phyloP scores from a whole-genome alignment of 2,113 vertebrate genomes.

The Anoplopoma fimbria region DNA sequence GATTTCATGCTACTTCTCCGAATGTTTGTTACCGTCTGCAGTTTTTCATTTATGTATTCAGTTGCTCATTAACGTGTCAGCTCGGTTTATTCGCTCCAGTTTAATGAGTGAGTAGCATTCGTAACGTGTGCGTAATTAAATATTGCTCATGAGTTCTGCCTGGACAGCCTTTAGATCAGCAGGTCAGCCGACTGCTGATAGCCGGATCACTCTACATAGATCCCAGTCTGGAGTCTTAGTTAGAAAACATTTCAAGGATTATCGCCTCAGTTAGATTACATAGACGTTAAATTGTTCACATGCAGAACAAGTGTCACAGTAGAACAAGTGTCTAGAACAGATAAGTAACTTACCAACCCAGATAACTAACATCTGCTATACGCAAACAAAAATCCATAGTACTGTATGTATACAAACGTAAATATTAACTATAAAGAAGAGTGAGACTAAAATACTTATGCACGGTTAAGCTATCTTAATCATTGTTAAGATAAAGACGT shows the following conservation, averaged over 20 bases:
- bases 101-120: conserved; percentile 41
- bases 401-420: neutral
- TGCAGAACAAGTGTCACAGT: neutral
- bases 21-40: conserved; percentile 47
- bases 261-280: neutral
- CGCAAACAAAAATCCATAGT: neutral
- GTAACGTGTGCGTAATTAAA: conserved; percentile 42
- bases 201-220: neutral
- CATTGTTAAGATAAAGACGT: neutral
- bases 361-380: neutral
- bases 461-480: too few species aligned
- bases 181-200: conserved; percentile 36
- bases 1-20: conserved; percentile 47
- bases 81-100: conserved; percentile 43
- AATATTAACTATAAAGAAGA: neutral
- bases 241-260: neutral
- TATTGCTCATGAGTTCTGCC: conserved; percentile 39
- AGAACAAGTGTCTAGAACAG: neutral
- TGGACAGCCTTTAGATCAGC: conserved; percentile 27
- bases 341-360: neutral
- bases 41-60: conserved; percentile 48
- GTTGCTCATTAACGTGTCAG: conserved; percentile 44
- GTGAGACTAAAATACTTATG: neutral
- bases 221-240: conserved; percentile 9
- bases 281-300: conserved; percentile 1